Conservation (phyloP, 1,140 invertebrate species). For the Prorops nasuta region DNA sequence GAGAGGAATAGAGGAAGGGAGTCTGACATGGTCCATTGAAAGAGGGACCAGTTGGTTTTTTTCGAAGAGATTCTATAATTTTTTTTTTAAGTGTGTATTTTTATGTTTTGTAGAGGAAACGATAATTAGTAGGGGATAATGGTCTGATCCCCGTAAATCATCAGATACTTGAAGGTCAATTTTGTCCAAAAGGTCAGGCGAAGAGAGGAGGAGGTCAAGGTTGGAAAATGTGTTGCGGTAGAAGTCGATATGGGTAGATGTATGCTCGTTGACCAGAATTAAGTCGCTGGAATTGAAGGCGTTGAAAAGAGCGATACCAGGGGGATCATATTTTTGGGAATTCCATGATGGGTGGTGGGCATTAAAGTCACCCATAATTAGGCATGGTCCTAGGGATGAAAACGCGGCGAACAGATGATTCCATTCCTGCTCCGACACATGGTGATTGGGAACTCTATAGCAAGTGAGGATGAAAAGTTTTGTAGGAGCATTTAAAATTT, state of each 20-base stretch:
- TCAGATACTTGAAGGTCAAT: neutral
- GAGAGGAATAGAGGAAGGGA: no score
- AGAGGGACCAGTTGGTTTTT: neutral
- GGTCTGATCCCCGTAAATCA: conserved; percentile 2
- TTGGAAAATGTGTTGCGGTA: conserved; percentile 1
- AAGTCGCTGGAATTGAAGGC: neutral
- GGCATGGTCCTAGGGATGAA: neutral
- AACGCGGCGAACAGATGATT: neutral
- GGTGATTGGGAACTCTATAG: neutral
- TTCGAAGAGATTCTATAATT: neutral
- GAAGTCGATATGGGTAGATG: conserved; percentile 3
- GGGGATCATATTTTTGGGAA: neutral
- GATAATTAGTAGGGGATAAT: neutral
- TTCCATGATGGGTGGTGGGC: neutral
- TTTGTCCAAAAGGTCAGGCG: neutral
- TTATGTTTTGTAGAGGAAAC: neutral
- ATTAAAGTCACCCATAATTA: conserved; percentile 1
- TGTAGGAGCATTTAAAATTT: neutral
- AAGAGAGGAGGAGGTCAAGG: conserved; percentile 7
- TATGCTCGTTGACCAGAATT: neutral
- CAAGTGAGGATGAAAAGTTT: neutral
- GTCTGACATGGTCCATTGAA: neutral
- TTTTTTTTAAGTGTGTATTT: neutral
- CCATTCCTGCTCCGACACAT: neutral
- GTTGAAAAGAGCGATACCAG: neutral